Conservation (phyloP, 1,140 invertebrate genomes). For the Camponotus vicinus region DNA sequence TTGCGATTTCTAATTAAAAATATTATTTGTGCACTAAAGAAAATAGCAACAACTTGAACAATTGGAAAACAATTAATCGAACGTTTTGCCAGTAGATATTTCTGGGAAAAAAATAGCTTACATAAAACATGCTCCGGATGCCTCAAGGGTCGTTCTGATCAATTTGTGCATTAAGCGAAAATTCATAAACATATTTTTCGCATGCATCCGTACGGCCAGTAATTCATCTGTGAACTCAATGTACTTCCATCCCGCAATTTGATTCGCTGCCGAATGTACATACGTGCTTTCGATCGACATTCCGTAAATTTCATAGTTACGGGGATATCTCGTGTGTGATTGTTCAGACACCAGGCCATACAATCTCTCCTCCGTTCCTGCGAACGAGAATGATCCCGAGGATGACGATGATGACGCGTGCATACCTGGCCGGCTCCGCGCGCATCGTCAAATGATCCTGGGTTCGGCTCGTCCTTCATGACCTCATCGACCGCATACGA, state of each 20-base stretch:
- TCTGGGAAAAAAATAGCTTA: background rate
- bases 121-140: background rate
- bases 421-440: constrained; percentile 46
- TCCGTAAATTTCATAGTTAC: constrained; percentile 27
- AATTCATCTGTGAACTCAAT: background rate
- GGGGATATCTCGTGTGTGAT: constrained; percentile 24
- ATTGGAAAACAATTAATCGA: background rate
- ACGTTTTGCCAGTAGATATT: background rate
- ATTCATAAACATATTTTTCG: background rate
- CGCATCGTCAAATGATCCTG: constrained; percentile 57
- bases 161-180: background rate
- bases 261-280: constrained; percentile 1
- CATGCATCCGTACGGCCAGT: background rate
- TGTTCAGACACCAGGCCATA: constrained; percentile 1
- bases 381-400: constrained; percentile 41
- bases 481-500: constrained; percentile 68
- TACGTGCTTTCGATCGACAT: constrained; percentile 9
- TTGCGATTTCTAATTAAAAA: background rate
- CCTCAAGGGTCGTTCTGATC: background rate
- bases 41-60: background rate
- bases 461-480: constrained; percentile 55
- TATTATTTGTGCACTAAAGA: background rate
- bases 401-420: constrained; percentile 15
- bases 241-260: constrained; percentile 9
- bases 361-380: constrained; percentile 21